These are phyloP conservation scores for Candoia aspera DNA, from an alignment of 2,113 vertebrate genomes.

Conservation along the genomic window DNA sequence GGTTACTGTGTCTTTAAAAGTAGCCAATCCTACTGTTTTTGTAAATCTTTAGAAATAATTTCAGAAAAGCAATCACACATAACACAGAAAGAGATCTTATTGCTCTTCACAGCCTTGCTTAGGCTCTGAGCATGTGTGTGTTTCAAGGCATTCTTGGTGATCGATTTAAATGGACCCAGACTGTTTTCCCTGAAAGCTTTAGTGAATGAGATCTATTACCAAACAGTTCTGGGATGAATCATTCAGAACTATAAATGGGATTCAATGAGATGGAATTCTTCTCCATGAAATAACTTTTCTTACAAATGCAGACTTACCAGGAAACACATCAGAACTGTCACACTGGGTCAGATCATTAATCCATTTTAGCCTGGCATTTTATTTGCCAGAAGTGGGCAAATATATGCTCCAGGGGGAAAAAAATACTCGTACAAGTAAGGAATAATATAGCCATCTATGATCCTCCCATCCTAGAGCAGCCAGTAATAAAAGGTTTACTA, in stretches of 20 bases:
- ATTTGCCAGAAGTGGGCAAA: background rate
- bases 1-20: constrained; percentile 39
- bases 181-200: constrained; percentile 58
- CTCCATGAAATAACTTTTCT: constrained; percentile 31
- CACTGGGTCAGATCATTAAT: constrained; percentile 20
- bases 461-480: background rate
- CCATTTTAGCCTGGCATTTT: background rate
- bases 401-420: background rate
- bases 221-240: constrained; percentile 56
- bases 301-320: background rate
- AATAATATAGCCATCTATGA: background rate
- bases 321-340: background rate
- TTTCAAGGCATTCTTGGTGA: constrained; percentile 47
- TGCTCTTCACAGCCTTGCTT: constrained; percentile 22
- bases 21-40: constrained; percentile 25
- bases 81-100: constrained; percentile 33
- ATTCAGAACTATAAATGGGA: constrained; percentile 44
- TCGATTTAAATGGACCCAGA: constrained; percentile 52
- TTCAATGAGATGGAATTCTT: constrained; percentile 16
- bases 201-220: constrained; percentile 25
- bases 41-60: constrained; percentile 32
- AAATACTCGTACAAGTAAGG: background rate
- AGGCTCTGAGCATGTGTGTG: constrained; percentile 37
- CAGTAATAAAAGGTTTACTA: background rate
- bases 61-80: constrained; percentile 20